Evolutionary conservation across 2,797 vertebrate species (phyloP).

Genomic region (Tapirus indicus): DNA sequence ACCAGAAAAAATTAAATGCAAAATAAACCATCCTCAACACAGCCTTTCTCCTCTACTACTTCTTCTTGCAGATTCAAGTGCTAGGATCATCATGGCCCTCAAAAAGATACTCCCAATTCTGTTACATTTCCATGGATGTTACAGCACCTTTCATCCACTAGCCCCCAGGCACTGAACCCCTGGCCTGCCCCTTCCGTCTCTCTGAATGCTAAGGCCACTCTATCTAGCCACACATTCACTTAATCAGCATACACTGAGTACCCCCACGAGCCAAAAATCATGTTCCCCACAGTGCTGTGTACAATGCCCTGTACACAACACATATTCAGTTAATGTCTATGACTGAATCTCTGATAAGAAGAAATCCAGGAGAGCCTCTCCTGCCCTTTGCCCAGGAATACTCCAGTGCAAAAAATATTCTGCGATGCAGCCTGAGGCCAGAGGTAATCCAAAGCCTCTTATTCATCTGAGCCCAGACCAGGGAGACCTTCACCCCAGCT

Average conservation of each 20-base stretch:
- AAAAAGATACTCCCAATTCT: neutral
- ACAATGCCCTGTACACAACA: neutral
- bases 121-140: neutral
- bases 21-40: neutral
- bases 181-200: neutral
- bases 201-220: slow-evolving; percentile 3
- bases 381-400: slow-evolving; percentile 45
- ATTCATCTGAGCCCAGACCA: slow-evolving; percentile 30
- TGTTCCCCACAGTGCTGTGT: neutral
- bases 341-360: slow-evolving; percentile 9
- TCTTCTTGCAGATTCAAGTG: slow-evolving; percentile 3
- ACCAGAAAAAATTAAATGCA: slow-evolving; percentile 26
- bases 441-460: neutral
- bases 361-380: slow-evolving; percentile 27
- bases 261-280: neutral
- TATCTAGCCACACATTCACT: neutral
- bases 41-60: neutral
- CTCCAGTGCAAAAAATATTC: neutral
- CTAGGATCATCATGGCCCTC: neutral
- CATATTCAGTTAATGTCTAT: neutral
- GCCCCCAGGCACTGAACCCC: neutral
- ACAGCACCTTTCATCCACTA: neutral
- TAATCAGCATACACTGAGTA: neutral
- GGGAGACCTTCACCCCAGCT: neutral
- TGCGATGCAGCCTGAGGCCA: neutral